Evolutionary conservation across 2,113 vertebrate species (phyloP), one percentile per base, ranked within the genome.

Genomic region (Myiozetetes cayanensis): DNA sequence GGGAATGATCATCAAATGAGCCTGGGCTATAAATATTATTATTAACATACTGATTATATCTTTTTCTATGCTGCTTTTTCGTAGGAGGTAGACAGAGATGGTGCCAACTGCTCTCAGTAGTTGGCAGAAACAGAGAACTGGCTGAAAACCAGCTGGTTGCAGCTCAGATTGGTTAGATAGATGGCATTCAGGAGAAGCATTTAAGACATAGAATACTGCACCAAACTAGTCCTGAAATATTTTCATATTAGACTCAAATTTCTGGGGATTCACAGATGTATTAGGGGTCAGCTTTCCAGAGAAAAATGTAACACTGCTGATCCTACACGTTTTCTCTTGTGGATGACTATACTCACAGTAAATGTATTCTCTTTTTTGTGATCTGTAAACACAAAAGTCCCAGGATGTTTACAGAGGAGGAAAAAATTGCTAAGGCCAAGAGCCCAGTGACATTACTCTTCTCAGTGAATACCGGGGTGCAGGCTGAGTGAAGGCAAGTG

Each of bases 131-230:
- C 23, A 41, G 17, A 71, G 68, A 70, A 18, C 77, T 97, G 94
- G 91, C 95, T 92, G 56, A 88, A 94, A 90, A 96, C 27, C 93
- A 97, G 75, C 55, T 94, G 81, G 50, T 86, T 74, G 33, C 27
- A 81, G 33, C 59, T 80, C 82, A 77, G 67, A 87, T 33, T 95
- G 16, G 35, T 85, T 76, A 59, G 71, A 94, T 35, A 80, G 90
- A 84, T 47, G n/a, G 52, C 63, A 85, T 90, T 71, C 70, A 84
- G 68, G 20, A 55, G 35, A 58, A 81, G 35, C 55, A 75, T 59
- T 89, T 81, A 72, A 82, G 39, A 65, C 43, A 41, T 14, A 90
- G 78, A 89, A 77, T 20, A 53, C 4, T 52, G 50, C 85, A 96
- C n/a, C 20, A 55, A 71, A 71, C 50, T 73, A 37, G 23, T 76